phyloP scores from a whole-genome alignment of 2,888 invertebrate species.

The Drosophila yooni region DNA sequence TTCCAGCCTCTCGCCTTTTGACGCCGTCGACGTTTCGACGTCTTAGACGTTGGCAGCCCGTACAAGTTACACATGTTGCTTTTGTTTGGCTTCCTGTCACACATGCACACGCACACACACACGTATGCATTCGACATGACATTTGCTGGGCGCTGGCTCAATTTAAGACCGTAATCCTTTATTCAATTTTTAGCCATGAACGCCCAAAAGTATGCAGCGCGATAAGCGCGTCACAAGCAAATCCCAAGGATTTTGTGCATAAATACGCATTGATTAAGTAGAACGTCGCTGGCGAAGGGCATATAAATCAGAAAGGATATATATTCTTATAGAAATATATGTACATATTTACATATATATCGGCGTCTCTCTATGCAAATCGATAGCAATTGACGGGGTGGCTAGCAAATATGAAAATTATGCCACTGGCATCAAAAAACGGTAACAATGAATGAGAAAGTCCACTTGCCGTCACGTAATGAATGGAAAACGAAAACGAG shows the following conservation, averaged over 20 bases:
- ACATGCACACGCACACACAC: slow-evolving; percentile 36
- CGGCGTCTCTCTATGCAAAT: slow-evolving; percentile 58
- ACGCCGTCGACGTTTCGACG: slow-evolving; percentile 23
- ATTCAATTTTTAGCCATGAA: slow-evolving; percentile 78
- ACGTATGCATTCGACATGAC: slow-evolving; percentile 67
- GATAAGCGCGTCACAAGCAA: slow-evolving; percentile 74
- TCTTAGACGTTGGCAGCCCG: slow-evolving; percentile 52
- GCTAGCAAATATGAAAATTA: slow-evolving; percentile 74
- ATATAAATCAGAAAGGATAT: slow-evolving; percentile 48
- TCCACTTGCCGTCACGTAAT: slow-evolving; percentile 42
- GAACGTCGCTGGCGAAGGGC: slow-evolving; percentile 31
- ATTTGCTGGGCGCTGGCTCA: slow-evolving; percentile 60
- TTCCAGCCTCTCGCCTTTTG: slow-evolving; percentile 79
- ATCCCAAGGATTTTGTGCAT: slow-evolving; percentile 61
- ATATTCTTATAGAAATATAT: slow-evolving; percentile 6
- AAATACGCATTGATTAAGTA: slow-evolving; percentile 77
- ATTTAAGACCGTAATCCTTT: slow-evolving; percentile 80
- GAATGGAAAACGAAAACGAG: slow-evolving; percentile 54
- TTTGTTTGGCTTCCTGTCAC: slow-evolving; percentile 83
- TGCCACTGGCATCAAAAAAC: slow-evolving; percentile 61
- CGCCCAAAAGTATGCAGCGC: slow-evolving; percentile 67
- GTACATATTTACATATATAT: slow-evolving; percentile 9
- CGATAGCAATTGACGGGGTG: slow-evolving; percentile 59
- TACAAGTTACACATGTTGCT: slow-evolving; percentile 80
- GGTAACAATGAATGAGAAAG: slow-evolving; percentile 52